Conservation (phyloP, 2,888 invertebrate genomes). For the Noctua janthe region DNA sequence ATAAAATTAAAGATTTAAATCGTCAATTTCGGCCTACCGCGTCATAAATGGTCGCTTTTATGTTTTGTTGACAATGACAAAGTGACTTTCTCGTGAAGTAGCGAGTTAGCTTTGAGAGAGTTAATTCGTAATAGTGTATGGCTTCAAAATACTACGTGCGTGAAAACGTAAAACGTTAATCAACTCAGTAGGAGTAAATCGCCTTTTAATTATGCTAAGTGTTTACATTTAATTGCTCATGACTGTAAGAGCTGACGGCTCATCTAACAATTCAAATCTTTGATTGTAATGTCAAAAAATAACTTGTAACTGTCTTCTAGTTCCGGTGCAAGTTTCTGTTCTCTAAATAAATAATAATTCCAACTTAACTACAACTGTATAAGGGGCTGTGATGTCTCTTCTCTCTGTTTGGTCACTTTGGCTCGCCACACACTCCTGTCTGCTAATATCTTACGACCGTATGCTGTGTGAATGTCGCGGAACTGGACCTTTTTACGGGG, state of each 20-base stretch:
- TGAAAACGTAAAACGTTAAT: background rate
- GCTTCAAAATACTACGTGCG: background rate
- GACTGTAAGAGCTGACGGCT: no score
- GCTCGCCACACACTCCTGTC: constrained; percentile 93
- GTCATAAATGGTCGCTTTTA: background rate
- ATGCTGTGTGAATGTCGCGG: constrained; percentile 92
- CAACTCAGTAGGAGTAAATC: background rate
- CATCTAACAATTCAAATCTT: background rate
- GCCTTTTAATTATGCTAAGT: background rate
- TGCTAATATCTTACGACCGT: constrained; percentile 92
- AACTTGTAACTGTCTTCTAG: background rate
- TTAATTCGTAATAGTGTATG: background rate
- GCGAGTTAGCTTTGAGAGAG: background rate
- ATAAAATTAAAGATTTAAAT: background rate
- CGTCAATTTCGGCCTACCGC: background rate
- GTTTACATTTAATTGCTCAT: background rate
- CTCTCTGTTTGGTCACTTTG: constrained; percentile 79
- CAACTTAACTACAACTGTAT: constrained; percentile 77
- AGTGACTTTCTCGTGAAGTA: no score
- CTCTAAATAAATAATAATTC: background rate
- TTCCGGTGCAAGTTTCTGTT: background rate
- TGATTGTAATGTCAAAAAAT: constrained; percentile 3
- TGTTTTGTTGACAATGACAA: background rate
- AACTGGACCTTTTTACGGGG: constrained; percentile 91
- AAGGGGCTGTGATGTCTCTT: constrained; percentile 70